Base-by-base conservation (phyloP, 2,888 invertebrate genomes). In the Drosophila nr. perissopoda region DNA sequence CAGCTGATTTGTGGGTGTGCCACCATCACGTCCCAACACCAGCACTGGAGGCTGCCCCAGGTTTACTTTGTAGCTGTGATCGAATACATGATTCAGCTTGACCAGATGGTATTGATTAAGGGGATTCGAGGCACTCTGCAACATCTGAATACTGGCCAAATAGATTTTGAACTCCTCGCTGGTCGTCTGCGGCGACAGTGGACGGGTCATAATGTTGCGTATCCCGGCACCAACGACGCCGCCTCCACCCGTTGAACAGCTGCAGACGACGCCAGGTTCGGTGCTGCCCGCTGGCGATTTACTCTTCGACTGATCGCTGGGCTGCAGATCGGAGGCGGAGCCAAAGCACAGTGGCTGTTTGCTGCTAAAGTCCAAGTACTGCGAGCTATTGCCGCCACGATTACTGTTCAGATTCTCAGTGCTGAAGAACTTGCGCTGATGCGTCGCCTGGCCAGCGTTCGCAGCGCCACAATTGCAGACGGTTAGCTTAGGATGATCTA, bases 121-220 rank as follows among this genome's bases (percentile, higher is more conserved):
- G 0, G 95, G 93, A 80, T 95, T 96, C 0, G 96, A 95, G 0
- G 96, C 96, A 75, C 95, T 96, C 80, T 96, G 96, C 10, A 96
- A 90, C 90, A 96, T 95, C 83, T 96, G 96, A 92, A 96, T 95
- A 86, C 96, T 96, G 29, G 96, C 96, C 75, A 96, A 92, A 90
- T 96, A 96, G 69, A 95, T 92, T 84, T 96, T 94, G 76, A 96
- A 96, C 86, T 96, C 96, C 90, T 96, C 96, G 0, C 95, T 95
- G 0, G 95, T 95, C 31, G 94, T 95, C 77, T 95, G 95, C 1
- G 95, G 95, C 42, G 95, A 95, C 1, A 96, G 86, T 1, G 96
- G 94, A 73, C 95, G 95, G 0, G 96, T 95, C 1, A 95, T 95
- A 21, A 95, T 94, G 90, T 95, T 94, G 84, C 95, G 91, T 31